These are phyloP conservation scores for Nymphalis io DNA, from an alignment of 1,140 invertebrate species.

Conservation along the genomic window DNA sequence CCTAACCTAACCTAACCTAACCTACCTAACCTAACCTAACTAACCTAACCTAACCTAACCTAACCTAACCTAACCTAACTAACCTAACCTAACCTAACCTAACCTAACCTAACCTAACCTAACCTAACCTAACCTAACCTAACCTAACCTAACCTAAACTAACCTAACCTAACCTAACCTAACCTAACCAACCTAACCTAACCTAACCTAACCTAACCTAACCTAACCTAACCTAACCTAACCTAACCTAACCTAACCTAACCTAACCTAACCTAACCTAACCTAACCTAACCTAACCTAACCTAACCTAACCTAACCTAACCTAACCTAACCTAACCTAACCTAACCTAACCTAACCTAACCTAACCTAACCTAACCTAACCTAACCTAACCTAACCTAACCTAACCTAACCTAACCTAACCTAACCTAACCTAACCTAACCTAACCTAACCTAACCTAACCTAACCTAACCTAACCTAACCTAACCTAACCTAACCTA, in stretches of 20 bases:
- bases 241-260: conserved; percentile 32
- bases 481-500: not conserved
- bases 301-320: conserved; percentile 18
- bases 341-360: conserved; percentile 19
- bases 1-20: conserved; percentile 5
- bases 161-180: conserved; percentile 5
- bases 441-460: no score
- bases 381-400: conserved; percentile 19
- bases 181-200: conserved; percentile 15
- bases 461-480: no score
- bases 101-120: conserved; percentile 8
- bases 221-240: conserved; percentile 31
- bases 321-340: conserved; percentile 19
- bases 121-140: conserved; percentile 19
- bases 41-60: conserved; percentile 33
- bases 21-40: no score
- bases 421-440: not conserved
- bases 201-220: conserved; percentile 32
- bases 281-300: conserved; percentile 29
- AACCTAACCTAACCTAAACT: conserved; percentile 18
- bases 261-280: conserved; percentile 34
- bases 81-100: conserved; percentile 19
- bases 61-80: conserved; percentile 44
- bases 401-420: conserved; percentile 19
- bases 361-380: conserved; percentile 19